A percentile compares a stretch with the other conserved stretches of the same genome.
These are phyloP conservation scores for Pedionomus torquatus DNA, from an alignment of 2,113 vertebrate genomes.

Conservation along the genomic window DNA sequence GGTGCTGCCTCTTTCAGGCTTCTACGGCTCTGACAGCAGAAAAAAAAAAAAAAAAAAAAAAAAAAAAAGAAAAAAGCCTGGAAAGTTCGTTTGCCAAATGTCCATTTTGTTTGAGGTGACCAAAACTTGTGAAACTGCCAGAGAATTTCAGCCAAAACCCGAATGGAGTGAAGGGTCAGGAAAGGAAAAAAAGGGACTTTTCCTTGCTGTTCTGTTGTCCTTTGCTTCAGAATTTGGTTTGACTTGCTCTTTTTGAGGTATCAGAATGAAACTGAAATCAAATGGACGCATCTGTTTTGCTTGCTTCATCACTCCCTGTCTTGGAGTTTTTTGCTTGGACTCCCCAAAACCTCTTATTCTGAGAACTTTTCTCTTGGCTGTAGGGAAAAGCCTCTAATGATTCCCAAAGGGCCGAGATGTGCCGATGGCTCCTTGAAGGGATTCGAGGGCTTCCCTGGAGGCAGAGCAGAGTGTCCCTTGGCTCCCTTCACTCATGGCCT, in stretches of 20 bases:
- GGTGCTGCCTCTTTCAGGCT: neutral
- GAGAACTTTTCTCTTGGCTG: neutral
- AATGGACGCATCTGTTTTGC: neutral
- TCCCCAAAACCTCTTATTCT: neutral
- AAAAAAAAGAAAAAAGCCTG: neutral
- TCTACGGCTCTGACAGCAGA: neutral
- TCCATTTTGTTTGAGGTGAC: slow-evolving; percentile 19
- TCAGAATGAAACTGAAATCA: neutral
- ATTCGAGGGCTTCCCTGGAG: neutral
- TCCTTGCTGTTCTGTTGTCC: neutral
- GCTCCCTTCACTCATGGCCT: neutral
- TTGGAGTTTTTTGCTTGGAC: neutral
- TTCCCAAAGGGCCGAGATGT: neutral
- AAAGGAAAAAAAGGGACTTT: neutral
- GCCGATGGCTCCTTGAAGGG: neutral
- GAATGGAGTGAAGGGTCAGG: neutral
- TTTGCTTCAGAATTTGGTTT: neutral
- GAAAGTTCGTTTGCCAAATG: neutral
- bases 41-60: neutral
- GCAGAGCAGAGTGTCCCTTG: neutral
- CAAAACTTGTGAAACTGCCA: neutral
- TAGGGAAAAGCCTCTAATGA: neutral
- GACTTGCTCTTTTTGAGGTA: neutral
- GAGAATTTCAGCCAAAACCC: neutral
- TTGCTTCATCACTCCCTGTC: neutral